phyloP scores from a whole-genome alignment of 2,888 invertebrate genomes.

The Sceliomorpha sp. region DNA sequence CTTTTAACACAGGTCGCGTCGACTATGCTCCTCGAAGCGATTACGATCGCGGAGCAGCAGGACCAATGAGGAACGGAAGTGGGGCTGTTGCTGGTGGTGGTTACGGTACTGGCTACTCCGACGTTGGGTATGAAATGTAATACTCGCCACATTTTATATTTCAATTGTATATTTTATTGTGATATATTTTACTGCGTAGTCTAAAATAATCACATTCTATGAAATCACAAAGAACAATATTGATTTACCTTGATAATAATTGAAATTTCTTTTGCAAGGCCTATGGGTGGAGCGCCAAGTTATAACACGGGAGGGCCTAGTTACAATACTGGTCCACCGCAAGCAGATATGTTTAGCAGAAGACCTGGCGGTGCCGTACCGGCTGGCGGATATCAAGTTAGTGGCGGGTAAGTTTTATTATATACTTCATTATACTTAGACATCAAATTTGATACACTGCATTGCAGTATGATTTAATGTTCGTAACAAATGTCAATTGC shows the following conservation, averaged over 20 bases:
- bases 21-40: slow-evolving; percentile 76
- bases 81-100: slow-evolving; percentile 73
- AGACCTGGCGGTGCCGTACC: slow-evolving; percentile 76
- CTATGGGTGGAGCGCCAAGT: slow-evolving; percentile 75
- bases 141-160: slow-evolving; percentile 4
- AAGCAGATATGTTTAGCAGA: slow-evolving; percentile 78
- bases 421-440: no score
- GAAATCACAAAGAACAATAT: no score
- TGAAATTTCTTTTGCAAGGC: slow-evolving; percentile 61
- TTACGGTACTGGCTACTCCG: slow-evolving; percentile 75
- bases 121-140: slow-evolving; percentile 71
- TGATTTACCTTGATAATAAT: no score
- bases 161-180: no score
- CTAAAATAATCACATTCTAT: no score
- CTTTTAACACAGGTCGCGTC: slow-evolving; percentile 73
- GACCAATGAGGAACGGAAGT: slow-evolving; percentile 78
- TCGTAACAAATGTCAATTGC: no score
- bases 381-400: slow-evolving; percentile 76
- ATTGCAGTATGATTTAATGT: no score
- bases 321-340: slow-evolving; percentile 76
- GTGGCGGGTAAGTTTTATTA: slow-evolving; percentile 73
- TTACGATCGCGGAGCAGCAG: slow-evolving; percentile 75
- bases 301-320: slow-evolving; percentile 73
- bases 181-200: no score
- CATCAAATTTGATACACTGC: no score